Conservation (phyloP, 2,888 invertebrate species). For the Amphipoea oculea region DNA sequence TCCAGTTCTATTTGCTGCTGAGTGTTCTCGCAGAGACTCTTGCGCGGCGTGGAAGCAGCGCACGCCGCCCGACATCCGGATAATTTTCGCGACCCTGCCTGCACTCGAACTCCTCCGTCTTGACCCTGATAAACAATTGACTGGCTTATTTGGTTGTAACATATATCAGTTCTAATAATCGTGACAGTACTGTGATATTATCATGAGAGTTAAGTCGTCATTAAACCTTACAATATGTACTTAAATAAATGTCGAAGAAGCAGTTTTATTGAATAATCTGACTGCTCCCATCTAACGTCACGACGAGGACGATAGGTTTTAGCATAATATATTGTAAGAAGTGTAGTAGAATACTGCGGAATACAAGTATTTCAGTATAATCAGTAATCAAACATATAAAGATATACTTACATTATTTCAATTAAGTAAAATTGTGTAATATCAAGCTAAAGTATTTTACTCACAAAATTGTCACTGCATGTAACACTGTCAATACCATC, state of each 20-base stretch:
- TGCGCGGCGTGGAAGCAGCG: constrained; percentile 90
- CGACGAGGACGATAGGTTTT: not conserved
- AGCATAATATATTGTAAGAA: not conserved
- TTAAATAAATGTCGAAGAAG: constrained; percentile 14
- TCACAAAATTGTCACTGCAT: constrained; percentile 81
- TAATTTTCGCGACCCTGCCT: constrained; percentile 78
- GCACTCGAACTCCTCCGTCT: constrained; percentile 76
- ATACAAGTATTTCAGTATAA: not conserved
- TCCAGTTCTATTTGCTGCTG: constrained; percentile 91
- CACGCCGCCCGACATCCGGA: constrained; percentile 91
- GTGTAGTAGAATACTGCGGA: not conserved
- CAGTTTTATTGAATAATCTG: constrained; percentile 15
- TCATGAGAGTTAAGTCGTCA: not conserved
- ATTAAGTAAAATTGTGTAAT: not conserved
- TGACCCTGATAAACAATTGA: constrained; percentile 64
- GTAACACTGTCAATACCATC: constrained; percentile 76
- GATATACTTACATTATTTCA: not conserved
- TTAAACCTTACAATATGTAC: no score
- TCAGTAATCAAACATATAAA: not conserved
- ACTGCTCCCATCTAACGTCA: not conserved
- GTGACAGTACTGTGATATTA: not conserved
- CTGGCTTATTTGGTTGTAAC: constrained; percentile 33
- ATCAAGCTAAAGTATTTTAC: constrained; percentile 25
- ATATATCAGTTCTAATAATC: constrained; percentile 16
- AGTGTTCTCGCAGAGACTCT: constrained; percentile 90